Base-by-base conservation (phyloP, 2,888 invertebrate species). In the Agriopis leucophaearia region DNA sequence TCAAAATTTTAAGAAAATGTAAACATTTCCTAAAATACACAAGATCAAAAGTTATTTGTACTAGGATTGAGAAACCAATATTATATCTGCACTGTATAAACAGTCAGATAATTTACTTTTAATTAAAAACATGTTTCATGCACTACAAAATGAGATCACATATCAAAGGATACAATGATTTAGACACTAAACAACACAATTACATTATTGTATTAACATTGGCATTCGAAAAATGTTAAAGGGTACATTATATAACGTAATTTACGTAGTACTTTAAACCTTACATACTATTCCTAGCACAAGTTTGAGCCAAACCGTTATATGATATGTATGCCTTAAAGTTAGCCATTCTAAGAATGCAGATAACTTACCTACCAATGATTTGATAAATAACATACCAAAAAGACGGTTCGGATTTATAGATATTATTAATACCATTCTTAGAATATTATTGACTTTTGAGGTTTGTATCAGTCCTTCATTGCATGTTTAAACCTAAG, bases 161-260 rank as follows among this genome's bases (percentile, higher is more conserved):
- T 87, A 88, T 89, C 85, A 87, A 87, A 86, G 84, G 85, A 89
- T 90, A 88, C 88, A 88, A 86, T 85, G 79, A 78, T 88, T 83
- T 81, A 82, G 81, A 88, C 85, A 88, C 83, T 87, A 87, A 88
- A 81, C 84, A 89, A 90, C 86, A 83, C 79, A 81, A 81, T 81
- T 81, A 75, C 82, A 82, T 88, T 89, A 91, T 93, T 91, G 91
- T 92, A 92, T 90, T 88, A 80, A 82, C 74, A 80, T 79, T 78
- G 77, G 85, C 92, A 90, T 91, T 88, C 91, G 91, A 80, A 87
- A 91, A 91, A 92, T 92, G 92, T 91, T 92, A 89, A 78, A 83
- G 83, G 85, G 81, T 81, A 82, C 50, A 51, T 51, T 75, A 74
- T 78, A 74, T 78, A 74, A 79, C 72, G 74, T 73, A 77, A 75